Percentiles rank a stretch among this genome's conserved stretches.
phyloP scores from a whole-genome alignment of 2,113 vertebrate genomes.

The Rhinoderma darwinii region DNA sequence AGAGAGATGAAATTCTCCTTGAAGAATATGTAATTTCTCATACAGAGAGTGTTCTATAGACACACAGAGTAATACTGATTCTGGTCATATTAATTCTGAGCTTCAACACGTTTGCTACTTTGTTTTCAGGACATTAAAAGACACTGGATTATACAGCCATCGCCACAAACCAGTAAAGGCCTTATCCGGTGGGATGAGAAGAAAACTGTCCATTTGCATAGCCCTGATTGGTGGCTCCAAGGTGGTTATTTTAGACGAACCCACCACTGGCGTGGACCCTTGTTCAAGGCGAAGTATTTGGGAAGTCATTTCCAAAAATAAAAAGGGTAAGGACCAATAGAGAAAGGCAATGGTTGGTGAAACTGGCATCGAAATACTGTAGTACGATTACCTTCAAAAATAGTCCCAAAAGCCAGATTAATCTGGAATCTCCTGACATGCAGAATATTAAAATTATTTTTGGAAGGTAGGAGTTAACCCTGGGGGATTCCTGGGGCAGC shows the following conservation, averaged over 20 bases:
- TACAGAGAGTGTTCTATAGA: background rate
- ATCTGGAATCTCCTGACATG: no score
- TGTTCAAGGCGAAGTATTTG: slow-evolving; percentile 96
- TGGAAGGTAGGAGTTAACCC: no score
- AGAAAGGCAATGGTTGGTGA: background rate
- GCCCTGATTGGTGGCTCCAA: slow-evolving; percentile 95
- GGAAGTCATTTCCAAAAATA: slow-evolving; percentile 94
- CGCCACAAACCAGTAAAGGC: slow-evolving; percentile 89
- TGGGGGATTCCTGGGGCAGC: no score
- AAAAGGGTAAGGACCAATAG: slow-evolving; percentile 77
- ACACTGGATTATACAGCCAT: slow-evolving; percentile 88
- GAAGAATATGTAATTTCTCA: slow-evolving; percentile 2
- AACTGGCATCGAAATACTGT: background rate
- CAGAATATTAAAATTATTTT: no score
- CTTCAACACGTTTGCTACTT: background rate
- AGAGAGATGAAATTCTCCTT: background rate
- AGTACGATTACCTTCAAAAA: background rate
- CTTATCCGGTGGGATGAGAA: slow-evolving; percentile 94
- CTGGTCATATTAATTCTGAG: background rate
- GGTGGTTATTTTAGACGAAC: slow-evolving; percentile 94
- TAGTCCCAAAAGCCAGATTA: background rate
- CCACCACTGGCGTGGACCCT: slow-evolving; percentile 94
- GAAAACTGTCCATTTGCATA: slow-evolving; percentile 96
- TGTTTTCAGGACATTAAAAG: slow-evolving; percentile 84
- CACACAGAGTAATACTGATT: background rate